Evolutionary conservation across 2,113 vertebrate genomes (phyloP), one percentile per base, ranked within the genome.

Genomic region (Balaenoptera acutorostrata): DNA sequence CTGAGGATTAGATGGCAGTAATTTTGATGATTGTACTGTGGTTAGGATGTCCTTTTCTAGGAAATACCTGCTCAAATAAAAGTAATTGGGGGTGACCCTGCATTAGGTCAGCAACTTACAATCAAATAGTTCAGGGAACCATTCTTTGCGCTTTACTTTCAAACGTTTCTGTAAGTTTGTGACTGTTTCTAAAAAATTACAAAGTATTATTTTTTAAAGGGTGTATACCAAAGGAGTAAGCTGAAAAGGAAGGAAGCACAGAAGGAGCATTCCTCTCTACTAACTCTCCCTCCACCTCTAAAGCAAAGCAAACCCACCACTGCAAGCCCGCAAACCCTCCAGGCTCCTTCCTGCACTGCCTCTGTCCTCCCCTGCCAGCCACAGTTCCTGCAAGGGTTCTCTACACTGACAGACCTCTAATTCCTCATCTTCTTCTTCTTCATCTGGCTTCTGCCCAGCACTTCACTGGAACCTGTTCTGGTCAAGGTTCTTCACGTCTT

Each of bases 61-160:
- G 27, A 85, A 83, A 72, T 46, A 69, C 10, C 52, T 33, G 13
- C 71, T 86, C 81, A 69, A 68, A 71, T 94, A 81, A 59, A 95
- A 49, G 41, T 68, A 85, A 81, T 25, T 8, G 14, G 6, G 2
- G 14, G 44, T 36, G 64, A 64, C 1, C 18, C 23, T 46, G 13
- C 52, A 46, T 86, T 57, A 72, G 72, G 72, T 82, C 80, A 68
- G 33, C n/a, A 78, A 71, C 49, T 84, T 33, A 85, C 12, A 68
- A 88, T 75, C 86, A 27, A 63, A 86, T 36, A 29, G 61, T 46
- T 75, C 82, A 77, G 46, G 80, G 74, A 78, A 61, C n/a, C 8
- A 71, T 1, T 6, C 36, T 55, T 27, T 66, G 72, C 12, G 33
- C 1, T 69, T 20, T 57, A 59, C 21, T 68, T 92, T 74, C 39